Percentiles rank a stretch among this genome's conserved stretches.
phyloP scores from a whole-genome alignment of 2,113 vertebrate genomes.

The Chlorodrepanis virens region DNA sequence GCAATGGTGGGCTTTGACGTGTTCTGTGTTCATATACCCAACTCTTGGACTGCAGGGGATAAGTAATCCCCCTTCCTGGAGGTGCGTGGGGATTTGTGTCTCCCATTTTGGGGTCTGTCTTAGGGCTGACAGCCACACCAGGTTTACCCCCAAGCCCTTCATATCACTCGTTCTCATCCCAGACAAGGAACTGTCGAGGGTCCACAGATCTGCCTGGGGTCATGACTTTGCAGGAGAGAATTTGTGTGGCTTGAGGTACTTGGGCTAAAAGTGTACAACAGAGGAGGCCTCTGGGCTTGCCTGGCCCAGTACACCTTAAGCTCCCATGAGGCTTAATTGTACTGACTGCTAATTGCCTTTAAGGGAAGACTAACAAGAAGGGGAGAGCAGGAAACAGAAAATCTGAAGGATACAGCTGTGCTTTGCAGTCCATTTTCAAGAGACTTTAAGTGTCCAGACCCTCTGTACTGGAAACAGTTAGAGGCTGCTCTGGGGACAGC shows the following conservation, averaged over 20 bases:
- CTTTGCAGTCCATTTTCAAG: not conserved
- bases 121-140: not conserved
- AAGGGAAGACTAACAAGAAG: not conserved
- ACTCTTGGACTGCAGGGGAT: not conserved
- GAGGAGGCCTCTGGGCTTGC: not conserved
- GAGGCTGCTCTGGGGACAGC: not conserved
- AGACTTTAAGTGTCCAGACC: not conserved
- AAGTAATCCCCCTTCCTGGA: not conserved
- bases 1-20: not conserved
- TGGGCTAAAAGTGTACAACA: not conserved
- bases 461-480: not conserved
- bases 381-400: not conserved
- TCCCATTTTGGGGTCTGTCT: not conserved
- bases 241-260: not conserved
- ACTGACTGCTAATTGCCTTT: not conserved
- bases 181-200: fast-evolving
- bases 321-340: not conserved
- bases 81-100: fast-evolving
- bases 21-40: not conserved
- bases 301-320: not conserved
- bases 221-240: not conserved
- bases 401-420: not conserved
- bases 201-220: not conserved
- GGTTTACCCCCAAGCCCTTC: not conserved
- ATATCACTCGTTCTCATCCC: fast-evolving